Evolutionary conservation across 2,113 vertebrate genomes (phyloP).

Genomic region (Toxotes jaculatrix): DNA sequence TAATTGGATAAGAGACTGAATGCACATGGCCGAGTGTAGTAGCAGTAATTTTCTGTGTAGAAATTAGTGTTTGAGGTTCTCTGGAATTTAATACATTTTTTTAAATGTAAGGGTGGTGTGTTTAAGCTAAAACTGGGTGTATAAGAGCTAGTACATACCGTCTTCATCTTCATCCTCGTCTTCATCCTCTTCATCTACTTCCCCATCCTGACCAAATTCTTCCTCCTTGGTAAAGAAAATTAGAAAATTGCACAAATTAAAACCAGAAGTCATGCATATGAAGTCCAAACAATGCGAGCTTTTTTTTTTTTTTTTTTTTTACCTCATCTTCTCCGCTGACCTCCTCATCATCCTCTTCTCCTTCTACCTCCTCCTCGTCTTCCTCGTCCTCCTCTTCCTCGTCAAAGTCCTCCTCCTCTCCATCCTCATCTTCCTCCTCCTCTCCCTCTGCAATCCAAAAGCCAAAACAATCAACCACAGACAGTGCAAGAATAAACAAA

Average conservation of each 20-base stretch:
- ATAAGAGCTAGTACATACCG: conserved; percentile 60
- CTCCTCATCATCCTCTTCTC: conserved; percentile 92
- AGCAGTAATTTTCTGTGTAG: background rate
- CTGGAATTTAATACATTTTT: background rate
- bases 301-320: background rate
- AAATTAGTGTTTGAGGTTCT: background rate
- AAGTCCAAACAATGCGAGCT: background rate
- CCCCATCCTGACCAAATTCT: conserved; percentile 87
- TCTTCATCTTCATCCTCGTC: conserved; percentile 86
- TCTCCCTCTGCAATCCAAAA: conserved; percentile 80
- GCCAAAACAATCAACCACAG: background rate
- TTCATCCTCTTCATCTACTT: conserved; percentile 90
- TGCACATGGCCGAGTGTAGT: background rate
- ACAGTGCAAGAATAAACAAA: background rate
- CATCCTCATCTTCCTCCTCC: conserved; percentile 90
- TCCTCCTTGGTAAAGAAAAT: conserved; percentile 84
- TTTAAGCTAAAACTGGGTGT: background rate
- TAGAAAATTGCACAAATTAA: conserved; percentile 11
- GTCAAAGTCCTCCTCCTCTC: conserved; percentile 89
- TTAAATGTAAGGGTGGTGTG: background rate
- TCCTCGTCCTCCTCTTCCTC: conserved; percentile 90
- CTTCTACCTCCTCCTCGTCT: conserved; percentile 89
- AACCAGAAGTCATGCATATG: rapidly evolving
- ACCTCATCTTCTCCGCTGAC: conserved; percentile 90
- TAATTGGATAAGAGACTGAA: background rate